phyloP scores from a whole-genome alignment of 92 coral and sea anemone species.

The Epizoanthus illoricatus region DNA sequence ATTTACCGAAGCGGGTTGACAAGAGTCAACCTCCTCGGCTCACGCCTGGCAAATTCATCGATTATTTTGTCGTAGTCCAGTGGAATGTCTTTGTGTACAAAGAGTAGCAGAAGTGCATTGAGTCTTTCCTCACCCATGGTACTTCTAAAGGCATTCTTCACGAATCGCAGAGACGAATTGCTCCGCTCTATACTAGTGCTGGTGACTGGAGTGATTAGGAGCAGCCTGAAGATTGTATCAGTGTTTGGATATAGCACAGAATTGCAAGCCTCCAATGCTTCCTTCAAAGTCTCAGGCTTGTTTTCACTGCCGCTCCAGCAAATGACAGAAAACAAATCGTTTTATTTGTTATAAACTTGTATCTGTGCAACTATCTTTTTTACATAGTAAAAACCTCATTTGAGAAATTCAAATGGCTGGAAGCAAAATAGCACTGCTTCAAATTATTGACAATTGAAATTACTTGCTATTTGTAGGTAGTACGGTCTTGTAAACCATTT shows the following conservation, averaged over 20 bases:
- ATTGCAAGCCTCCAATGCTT: constrained; percentile 10
- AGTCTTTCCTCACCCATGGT: constrained; percentile 21
- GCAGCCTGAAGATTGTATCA: constrained; percentile 34
- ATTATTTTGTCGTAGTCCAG: constrained; percentile 6
- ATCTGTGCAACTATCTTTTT: background rate
- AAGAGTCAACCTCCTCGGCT: constrained; percentile 12
- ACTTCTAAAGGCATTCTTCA: constrained; percentile 28
- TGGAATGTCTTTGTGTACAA: constrained; percentile 34
- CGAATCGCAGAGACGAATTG: constrained; percentile 17
- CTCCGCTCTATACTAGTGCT: constrained; percentile 26
- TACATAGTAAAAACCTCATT: no score
- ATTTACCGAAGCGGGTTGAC: constrained; percentile 6
- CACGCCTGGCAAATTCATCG: constrained; percentile 6
- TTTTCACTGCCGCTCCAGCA: constrained; percentile 11
- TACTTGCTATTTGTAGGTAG: background rate
- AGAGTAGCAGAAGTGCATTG: constrained; percentile 37
- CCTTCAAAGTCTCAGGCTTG: constrained; percentile 12
- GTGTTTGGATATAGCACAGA: constrained; percentile 20
- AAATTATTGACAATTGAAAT: background rate
- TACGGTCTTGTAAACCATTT: constrained; percentile 6
- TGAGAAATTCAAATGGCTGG: background rate
- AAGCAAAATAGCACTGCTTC: background rate
- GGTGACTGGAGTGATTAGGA: constrained; percentile 24
- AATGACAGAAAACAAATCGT: background rate
- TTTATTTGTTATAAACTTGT: constrained; percentile 5